These are phyloP conservation scores for Enteromius viviparus DNA, from an alignment of 2,797 vertebrate species.

Conservation along the genomic window DNA sequence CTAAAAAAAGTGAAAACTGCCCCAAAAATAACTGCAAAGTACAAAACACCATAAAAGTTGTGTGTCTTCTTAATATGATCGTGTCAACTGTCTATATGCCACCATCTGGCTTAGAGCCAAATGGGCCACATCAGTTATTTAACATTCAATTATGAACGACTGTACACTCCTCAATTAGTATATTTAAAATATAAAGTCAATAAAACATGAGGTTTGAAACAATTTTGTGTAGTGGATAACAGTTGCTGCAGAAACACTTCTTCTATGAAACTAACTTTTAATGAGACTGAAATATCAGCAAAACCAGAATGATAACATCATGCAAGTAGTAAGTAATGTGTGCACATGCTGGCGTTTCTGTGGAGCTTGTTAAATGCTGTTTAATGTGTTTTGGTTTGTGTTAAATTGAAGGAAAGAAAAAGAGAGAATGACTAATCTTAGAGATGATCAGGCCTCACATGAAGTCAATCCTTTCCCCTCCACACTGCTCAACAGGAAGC, in stretches of 20 bases:
- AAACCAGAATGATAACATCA: slow-evolving; percentile 12
- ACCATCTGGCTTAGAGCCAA: not conserved
- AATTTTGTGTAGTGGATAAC: not conserved
- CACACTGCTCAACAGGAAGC: slow-evolving; percentile 67
- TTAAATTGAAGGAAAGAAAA: slow-evolving; percentile 22
- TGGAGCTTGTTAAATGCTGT: not conserved
- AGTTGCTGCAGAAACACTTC: slow-evolving; percentile 3
- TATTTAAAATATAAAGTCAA: not conserved
- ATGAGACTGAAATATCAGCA: not conserved
- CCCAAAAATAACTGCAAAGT: not conserved
- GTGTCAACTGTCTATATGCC: not conserved
- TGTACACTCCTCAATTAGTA: not conserved
- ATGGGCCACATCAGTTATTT: not conserved
- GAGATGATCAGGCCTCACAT: slow-evolving; percentile 70
- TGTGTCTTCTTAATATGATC: not conserved
- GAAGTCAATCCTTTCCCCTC: slow-evolving; percentile 64
- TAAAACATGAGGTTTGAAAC: not conserved
- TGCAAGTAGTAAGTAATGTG: not conserved
- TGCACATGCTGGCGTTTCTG: not conserved
- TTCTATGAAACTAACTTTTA: not conserved
- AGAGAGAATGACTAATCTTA: slow-evolving; percentile 37
- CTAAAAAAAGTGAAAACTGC: not conserved
- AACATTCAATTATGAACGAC: not conserved
- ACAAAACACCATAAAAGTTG: not conserved
- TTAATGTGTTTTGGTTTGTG: not conserved